Evolutionary conservation across 2,888 invertebrate genomes (phyloP), one percentile per base, ranked within the genome.

Genomic region (Agrochola litura): DNA sequence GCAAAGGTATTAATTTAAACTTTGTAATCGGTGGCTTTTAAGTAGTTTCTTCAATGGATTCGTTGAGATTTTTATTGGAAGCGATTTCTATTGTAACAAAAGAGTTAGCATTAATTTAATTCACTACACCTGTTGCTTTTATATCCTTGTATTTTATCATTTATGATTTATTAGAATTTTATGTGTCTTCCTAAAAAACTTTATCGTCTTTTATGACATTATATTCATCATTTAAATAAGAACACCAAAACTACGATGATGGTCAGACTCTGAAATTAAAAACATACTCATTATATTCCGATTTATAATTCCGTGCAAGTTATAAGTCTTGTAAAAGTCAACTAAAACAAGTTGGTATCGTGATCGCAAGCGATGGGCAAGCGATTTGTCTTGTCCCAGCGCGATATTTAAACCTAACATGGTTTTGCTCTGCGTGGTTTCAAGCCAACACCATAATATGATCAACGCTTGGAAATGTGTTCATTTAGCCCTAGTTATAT

Each of bases 331-430:
- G 74, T 81, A 77, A 73, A 68, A 87, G 71, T 79, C 76, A 82
- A 76, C 77, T 74, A 63, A 81, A 86, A 88, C 84, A 77, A 82
- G 82, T 82, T 79, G 22, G 37, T 79, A 86, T 82, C 87, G 70
- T 86, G 88, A 86, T 76, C 77, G 61, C 67, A 63, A 64, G 77
- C 73, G 87, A 88, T 86, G 80, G 76, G 82, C 67, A 79, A 84
- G 74, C 78, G 74, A 88, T 88, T 87, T 86, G 87, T 88, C 88
- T 84, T 72, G 43, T 80, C 71, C 52, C 54, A 46, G 78, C 70
- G 80, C 71, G 84, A 84, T 81, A 73, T 81, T 84, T 79, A 79
- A 80, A 82, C 80, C 80, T 76, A 76, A 88, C 84, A 84, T 81
- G 84, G 84, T 54, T 80, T 70, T 84, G 73, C 81, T 79, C 56